Evolutionary conservation across 2,888 invertebrate genomes (phyloP).

Genomic region (Torymus aiolomorphi): DNA sequence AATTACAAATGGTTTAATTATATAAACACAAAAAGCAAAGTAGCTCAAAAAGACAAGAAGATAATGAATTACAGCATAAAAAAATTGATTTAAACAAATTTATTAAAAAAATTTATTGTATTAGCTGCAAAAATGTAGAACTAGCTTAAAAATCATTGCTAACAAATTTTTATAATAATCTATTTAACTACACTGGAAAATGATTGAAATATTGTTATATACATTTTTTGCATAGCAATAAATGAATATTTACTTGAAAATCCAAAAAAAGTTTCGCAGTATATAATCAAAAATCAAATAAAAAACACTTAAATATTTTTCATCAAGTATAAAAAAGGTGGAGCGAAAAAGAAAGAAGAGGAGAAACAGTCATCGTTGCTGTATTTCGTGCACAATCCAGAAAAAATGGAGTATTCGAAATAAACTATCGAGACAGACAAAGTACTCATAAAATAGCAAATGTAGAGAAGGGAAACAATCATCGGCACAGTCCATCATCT

Average conservation of each 20-base stretch:
- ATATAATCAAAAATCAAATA: no score
- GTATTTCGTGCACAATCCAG: conserved; percentile 32
- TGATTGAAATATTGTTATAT: no score
- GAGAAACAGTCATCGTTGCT: background rate
- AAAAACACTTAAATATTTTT: background rate
- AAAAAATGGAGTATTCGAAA: background rate
- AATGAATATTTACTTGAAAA: no score
- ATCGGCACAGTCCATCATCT: conserved; percentile 16
- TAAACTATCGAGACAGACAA: background rate
- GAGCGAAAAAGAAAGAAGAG: background rate
- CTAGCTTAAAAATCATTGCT: no score
- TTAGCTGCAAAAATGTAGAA: no score
- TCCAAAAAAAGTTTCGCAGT: no score
- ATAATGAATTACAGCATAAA: no score
- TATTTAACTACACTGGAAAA: no score
- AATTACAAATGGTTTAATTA: background rate
- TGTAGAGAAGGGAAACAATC: background rate
- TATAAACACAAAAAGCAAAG: background rate
- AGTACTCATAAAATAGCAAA: background rate
- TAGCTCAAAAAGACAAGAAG: background rate
- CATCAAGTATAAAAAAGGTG: background rate
- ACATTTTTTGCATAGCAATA: no score
- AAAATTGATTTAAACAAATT: no score
- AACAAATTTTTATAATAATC: no score
- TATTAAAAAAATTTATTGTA: no score